phyloP scores from a whole-genome alignment of 2,888 invertebrate genomes.

The Brachylomia viminalis region DNA sequence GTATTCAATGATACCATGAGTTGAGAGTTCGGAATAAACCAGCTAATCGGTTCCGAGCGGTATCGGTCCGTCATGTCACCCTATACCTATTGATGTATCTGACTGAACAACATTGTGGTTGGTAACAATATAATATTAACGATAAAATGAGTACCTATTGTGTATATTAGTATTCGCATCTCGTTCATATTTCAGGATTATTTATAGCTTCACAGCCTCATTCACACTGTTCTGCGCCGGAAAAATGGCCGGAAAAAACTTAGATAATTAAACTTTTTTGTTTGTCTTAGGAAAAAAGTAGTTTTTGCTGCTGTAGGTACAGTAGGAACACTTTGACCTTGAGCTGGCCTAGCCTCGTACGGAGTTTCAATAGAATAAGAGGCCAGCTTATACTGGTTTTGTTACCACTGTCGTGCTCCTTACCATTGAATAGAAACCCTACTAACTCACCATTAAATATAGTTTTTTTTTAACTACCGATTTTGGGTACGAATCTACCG shows the following conservation, averaged over 20 bases:
- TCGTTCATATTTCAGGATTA: slow-evolving; percentile 22
- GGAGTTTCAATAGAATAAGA: neutral
- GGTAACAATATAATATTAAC: slow-evolving; percentile 22
- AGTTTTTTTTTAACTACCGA: too few relatives aligned
- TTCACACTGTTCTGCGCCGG: neutral
- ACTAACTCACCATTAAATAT: too few relatives aligned
- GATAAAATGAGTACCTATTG: slow-evolving; percentile 4
- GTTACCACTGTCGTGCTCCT: too few relatives aligned
- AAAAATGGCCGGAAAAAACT: too few relatives aligned
- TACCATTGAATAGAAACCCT: neutral
- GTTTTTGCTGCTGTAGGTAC: neutral
- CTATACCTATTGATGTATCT: neutral
- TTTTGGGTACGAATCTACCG: too few relatives aligned
- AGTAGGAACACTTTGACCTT: neutral
- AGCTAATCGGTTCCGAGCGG: neutral
- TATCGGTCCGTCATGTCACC: neutral
- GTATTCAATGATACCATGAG: neutral
- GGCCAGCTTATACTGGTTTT: neutral
- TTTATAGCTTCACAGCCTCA: slow-evolving; percentile 15
- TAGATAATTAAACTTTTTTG: neutral
- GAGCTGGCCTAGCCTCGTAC: neutral
- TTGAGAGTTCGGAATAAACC: neutral
- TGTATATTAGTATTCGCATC: slow-evolving; percentile 22
- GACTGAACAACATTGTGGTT: slow-evolving; percentile 3
- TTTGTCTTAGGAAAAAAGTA: neutral